Percentiles rank a stretch among this genome's conserved stretches.
phyloP scores from a whole-genome alignment of 2,888 invertebrate species.

The Pammene fasciana region DNA sequence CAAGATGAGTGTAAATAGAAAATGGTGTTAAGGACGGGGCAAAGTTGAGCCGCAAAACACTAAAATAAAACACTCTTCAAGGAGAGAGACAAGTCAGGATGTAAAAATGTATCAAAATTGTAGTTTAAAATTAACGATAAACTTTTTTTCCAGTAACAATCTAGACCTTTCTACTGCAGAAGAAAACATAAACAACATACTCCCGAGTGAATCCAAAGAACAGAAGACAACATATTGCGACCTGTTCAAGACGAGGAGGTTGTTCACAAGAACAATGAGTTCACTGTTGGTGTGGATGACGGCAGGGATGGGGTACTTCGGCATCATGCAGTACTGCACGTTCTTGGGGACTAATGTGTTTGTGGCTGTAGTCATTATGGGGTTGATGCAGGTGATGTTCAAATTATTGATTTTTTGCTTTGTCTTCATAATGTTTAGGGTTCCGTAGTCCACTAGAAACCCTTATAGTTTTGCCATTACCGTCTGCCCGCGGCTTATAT shows the following conservation, averaged over 20 bases:
- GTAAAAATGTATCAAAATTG: too few species aligned
- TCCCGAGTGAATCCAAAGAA: constrained; percentile 51
- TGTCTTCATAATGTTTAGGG: too few species aligned
- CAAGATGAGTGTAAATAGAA: too few species aligned
- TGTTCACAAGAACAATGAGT: constrained; percentile 51
- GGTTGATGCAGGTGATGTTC: constrained; percentile 58
- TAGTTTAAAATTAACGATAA: too few species aligned
- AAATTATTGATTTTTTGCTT: background rate
- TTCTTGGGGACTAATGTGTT: constrained; percentile 57
- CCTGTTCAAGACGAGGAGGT: constrained; percentile 56
- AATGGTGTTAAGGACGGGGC: too few species aligned
- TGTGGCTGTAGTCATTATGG: constrained; percentile 53
- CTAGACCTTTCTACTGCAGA: constrained; percentile 50
- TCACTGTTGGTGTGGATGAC: constrained; percentile 55
- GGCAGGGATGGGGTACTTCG: constrained; percentile 57
- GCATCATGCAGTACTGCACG: constrained; percentile 60
- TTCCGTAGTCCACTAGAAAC: too few species aligned
- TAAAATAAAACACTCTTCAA: too few species aligned
- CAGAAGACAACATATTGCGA: constrained; percentile 53
- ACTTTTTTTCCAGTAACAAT: constrained; percentile 55
- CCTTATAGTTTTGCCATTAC: too few species aligned
- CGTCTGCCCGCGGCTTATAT: too few species aligned
- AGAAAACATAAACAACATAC: constrained; percentile 52
- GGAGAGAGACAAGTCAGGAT: too few species aligned
- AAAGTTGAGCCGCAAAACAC: too few species aligned